Percentiles rank a stretch among this genome's conserved stretches.
Evolutionary conservation across 2,888 invertebrate genomes (phyloP).

Genomic region (Drosophila melanosoma): DNA sequence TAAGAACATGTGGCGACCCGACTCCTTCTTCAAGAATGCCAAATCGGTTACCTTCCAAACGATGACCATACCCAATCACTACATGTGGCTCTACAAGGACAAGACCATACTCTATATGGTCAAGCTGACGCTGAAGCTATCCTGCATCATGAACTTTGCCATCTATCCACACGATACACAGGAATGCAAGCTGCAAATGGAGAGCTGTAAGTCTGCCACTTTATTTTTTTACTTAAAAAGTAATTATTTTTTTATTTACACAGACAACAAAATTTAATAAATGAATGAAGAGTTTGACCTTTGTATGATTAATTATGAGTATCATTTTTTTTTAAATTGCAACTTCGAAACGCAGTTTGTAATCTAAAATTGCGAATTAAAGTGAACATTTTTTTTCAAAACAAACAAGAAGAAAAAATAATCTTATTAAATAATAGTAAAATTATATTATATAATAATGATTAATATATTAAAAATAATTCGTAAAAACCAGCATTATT

Average conservation of each 20-base stretch:
- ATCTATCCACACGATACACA: slow-evolving; percentile 98
- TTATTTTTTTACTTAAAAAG: not conserved
- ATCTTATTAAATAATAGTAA: too few species aligned
- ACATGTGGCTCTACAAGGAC: slow-evolving; percentile 95
- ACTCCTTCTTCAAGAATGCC: slow-evolving; percentile 97
- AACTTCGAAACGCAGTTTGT: too few species aligned
- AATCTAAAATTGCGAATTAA: too few species aligned
- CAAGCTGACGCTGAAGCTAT: slow-evolving; percentile 94
- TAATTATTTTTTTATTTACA: too few species aligned
- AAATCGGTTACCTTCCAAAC: slow-evolving; percentile 97
- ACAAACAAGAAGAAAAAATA: too few species aligned
- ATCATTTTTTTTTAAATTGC: too few species aligned
- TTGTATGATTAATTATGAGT: too few species aligned
- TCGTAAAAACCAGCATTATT: too few species aligned
- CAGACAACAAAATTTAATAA: too few species aligned
- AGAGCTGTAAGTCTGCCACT: slow-evolving; percentile 90
- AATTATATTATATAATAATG: too few species aligned
- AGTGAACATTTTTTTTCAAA: too few species aligned
- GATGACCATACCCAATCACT: slow-evolving; percentile 97
- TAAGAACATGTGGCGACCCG: slow-evolving; percentile 97
- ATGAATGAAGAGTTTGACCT: not conserved
- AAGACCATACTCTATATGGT: slow-evolving; percentile 93
- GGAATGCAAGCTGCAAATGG: slow-evolving; percentile 97
- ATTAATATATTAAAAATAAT: too few species aligned
- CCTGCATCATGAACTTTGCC: slow-evolving; percentile 97